These are phyloP conservation scores for Anagyrus pseudococci DNA, from an alignment of 2,888 invertebrate genomes.

Conservation along the genomic window DNA sequence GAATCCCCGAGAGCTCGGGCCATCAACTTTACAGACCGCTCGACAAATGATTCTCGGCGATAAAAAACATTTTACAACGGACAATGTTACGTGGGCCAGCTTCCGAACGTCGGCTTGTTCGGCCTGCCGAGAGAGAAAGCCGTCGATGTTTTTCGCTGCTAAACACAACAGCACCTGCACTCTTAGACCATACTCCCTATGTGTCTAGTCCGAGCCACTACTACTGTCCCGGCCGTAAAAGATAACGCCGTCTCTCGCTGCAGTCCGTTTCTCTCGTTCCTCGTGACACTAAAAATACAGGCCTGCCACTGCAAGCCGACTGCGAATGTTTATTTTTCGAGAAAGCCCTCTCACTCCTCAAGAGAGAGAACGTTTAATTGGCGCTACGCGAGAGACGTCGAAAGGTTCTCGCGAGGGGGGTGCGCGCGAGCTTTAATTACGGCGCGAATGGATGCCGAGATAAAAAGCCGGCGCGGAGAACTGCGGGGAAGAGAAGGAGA, in stretches of 20 bases:
- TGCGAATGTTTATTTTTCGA: conserved; percentile 3
- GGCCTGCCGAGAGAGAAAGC: too few species aligned
- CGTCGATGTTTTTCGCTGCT: too few species aligned
- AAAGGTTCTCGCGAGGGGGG: conserved; percentile 22
- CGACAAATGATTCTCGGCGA: too few species aligned
- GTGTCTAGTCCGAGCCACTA: too few species aligned
- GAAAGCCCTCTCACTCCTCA: conserved; percentile 5
- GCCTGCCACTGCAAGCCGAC: background rate
- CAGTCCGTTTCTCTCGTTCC: background rate
- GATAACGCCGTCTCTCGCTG: conserved; percentile 16
- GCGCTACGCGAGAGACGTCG: conserved; percentile 7
- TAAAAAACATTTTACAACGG: too few species aligned
- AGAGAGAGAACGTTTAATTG: conserved; percentile 34
- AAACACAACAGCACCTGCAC: too few species aligned
- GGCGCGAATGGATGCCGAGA: conserved; percentile 10
- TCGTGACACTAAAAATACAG: conserved; percentile 25
- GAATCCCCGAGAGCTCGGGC: too few species aligned
- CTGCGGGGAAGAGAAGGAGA: background rate
- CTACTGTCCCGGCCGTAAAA: conserved; percentile 19
- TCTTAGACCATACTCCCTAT: too few species aligned
- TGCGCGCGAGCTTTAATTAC: conserved; percentile 32
- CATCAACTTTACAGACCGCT: too few species aligned
- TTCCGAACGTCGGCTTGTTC: too few species aligned
- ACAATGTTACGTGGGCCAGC: too few species aligned
- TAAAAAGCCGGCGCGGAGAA: conserved; percentile 9